Conservation (phyloP, 2,888 invertebrate genomes). For the Bimastos eiseni region DNA sequence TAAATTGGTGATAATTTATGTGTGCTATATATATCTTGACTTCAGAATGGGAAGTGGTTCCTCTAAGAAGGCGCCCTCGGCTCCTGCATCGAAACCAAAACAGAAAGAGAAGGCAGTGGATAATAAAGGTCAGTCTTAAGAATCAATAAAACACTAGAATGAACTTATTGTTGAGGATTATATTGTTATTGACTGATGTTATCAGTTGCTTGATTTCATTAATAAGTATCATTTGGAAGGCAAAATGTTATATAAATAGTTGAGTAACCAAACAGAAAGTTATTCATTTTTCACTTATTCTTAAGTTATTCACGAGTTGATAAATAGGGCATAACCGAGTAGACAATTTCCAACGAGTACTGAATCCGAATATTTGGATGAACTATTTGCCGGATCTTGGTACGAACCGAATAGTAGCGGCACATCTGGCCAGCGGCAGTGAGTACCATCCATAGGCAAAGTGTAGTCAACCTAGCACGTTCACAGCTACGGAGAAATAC, state of each 20-base stretch:
- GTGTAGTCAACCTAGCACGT: too few relatives aligned
- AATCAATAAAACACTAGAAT: not conserved
- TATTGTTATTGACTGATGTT: not conserved
- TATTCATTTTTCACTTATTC: too few relatives aligned
- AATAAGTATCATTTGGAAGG: not conserved
- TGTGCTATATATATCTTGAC: not conserved
- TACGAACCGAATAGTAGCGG: too few relatives aligned
- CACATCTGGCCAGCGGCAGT: too few relatives aligned
- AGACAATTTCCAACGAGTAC: too few relatives aligned
- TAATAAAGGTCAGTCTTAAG: not conserved
- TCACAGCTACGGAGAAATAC: too few relatives aligned
- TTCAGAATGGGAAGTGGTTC: conserved; percentile 18
- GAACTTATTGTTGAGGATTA: not conserved
- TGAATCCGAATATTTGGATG: too few relatives aligned
- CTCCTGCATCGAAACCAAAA: not conserved
- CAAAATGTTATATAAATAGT: not conserved
- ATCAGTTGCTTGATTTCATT: not conserved
- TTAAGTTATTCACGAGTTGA: too few relatives aligned
- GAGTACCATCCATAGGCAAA: too few relatives aligned
- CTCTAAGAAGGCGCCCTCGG: not conserved
- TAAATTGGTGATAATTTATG: not conserved
- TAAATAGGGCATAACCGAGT: too few relatives aligned
- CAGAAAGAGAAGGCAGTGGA: not conserved
- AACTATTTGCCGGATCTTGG: too few relatives aligned
- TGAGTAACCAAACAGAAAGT: not conserved